A percentile compares a stretch with the other conserved stretches of the same genome.
Conservation (phyloP, 2,113 vertebrate species). For the Gymnorhina tibicen region DNA sequence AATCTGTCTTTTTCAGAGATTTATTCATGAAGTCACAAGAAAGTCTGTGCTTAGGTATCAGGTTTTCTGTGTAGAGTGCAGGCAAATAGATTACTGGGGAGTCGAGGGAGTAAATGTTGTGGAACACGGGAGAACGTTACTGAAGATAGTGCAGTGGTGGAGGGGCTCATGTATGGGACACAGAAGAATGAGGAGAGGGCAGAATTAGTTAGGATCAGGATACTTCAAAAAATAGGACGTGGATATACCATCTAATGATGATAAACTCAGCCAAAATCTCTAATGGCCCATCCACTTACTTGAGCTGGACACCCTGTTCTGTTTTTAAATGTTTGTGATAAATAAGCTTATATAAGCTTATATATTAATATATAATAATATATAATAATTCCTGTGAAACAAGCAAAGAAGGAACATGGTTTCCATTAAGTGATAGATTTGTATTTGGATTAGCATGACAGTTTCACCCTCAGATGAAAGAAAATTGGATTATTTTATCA, state of each 20-base stretch:
- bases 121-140: not conserved
- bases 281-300: not conserved
- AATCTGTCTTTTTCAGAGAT: not conserved
- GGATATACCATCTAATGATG: not conserved
- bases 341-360: not conserved
- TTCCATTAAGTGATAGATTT: constrained; percentile 17
- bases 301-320: not conserved
- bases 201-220: not conserved
- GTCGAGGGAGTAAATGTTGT: not conserved
- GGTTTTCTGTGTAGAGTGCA: not conserved
- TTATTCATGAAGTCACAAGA: not conserved
- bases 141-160: not conserved
- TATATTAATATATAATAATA: no score
- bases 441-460: not conserved
- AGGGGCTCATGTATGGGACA: not conserved
- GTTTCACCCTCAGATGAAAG: not conserved
- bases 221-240: not conserved
- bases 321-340: not conserved
- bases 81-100: not conserved
- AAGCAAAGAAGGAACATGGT: constrained; percentile 1
- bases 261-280: not conserved
- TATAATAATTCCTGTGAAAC: not conserved
- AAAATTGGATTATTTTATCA: not conserved
- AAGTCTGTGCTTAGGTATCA: not conserved
- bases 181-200: not conserved